phyloP scores from a whole-genome alignment of 1,140 invertebrate genomes.

The Gryon sp. region DNA sequence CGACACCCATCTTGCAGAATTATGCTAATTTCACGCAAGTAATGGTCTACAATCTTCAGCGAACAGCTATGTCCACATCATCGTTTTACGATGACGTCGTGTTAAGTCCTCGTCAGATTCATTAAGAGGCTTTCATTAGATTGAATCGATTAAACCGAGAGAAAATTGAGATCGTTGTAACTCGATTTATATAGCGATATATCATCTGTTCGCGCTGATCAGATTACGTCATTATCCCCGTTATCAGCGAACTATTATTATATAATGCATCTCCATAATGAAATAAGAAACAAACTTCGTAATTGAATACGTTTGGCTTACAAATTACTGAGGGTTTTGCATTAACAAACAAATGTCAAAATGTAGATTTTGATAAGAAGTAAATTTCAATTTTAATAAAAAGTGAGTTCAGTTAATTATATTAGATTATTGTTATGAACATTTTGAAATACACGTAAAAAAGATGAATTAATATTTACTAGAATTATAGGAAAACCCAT shows the following conservation, averaged over 20 bases:
- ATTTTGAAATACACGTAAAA: too few species aligned
- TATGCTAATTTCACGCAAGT: conserved; percentile 45
- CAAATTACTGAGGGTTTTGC: too few species aligned
- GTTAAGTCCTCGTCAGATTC: conserved; percentile 21
- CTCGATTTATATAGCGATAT: conserved; percentile 6
- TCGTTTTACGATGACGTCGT: conserved; percentile 33
- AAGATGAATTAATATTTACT: too few species aligned
- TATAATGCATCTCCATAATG: neutral
- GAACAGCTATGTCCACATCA: conserved; percentile 25
- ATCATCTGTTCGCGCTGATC: conserved; percentile 7
- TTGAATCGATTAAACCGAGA: conserved; percentile 15
- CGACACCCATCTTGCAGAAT: conserved; percentile 44
- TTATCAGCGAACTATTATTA: neutral
- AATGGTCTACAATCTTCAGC: conserved; percentile 38
- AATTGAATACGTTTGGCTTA: too few species aligned
- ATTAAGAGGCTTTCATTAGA: conserved; percentile 28
- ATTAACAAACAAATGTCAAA: too few species aligned
- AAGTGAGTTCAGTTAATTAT: too few species aligned
- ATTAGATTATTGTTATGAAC: too few species aligned
- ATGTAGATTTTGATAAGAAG: too few species aligned
- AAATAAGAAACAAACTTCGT: neutral
- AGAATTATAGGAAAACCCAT: too few species aligned
- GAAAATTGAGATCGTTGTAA: conserved; percentile 8
- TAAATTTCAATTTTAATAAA: too few species aligned
- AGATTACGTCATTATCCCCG: conserved; percentile 10